phyloP scores from a whole-genome alignment of 2,888 invertebrate genomes.

The Actias luna region DNA sequence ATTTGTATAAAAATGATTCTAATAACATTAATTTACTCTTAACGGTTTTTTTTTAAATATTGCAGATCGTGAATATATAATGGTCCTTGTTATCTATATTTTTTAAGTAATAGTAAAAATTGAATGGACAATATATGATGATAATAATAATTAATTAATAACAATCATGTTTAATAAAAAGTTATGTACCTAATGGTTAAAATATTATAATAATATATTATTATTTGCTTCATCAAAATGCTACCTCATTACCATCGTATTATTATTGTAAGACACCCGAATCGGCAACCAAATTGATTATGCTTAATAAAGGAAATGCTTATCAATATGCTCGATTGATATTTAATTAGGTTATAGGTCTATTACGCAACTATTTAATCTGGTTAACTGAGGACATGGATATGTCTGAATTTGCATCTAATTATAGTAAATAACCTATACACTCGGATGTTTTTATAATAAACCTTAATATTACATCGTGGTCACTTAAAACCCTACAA shows the following conservation, averaged over 20 bases:
- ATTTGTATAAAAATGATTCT: no score
- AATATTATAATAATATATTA: conserved; percentile 10
- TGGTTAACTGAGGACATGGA: background rate
- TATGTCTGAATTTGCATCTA: background rate
- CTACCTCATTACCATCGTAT: conserved; percentile 47
- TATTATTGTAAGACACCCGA: conserved; percentile 42
- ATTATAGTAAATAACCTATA: background rate
- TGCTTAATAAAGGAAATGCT: conserved; percentile 32
- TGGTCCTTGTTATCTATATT: no score
- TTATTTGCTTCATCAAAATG: conserved; percentile 40
- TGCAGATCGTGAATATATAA: no score
- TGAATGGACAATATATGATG: no score
- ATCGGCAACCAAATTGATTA: conserved; percentile 42
- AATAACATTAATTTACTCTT: no score
- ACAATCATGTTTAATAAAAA: no score
- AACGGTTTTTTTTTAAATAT: no score
- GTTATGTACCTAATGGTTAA: background rate
- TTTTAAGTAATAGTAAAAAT: no score
- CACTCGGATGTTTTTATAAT: background rate
- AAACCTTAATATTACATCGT: background rate
- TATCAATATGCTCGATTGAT: conserved; percentile 28
- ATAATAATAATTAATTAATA: no score
- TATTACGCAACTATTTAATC: conserved; percentile 9
- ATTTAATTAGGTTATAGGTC: conserved; percentile 23
- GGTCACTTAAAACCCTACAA: no score